A percentile compares a stretch with the other conserved stretches of the same genome.
These are phyloP conservation scores for Micrasema longulum DNA, from an alignment of 1,140 invertebrate genomes.

Conservation along the genomic window DNA sequence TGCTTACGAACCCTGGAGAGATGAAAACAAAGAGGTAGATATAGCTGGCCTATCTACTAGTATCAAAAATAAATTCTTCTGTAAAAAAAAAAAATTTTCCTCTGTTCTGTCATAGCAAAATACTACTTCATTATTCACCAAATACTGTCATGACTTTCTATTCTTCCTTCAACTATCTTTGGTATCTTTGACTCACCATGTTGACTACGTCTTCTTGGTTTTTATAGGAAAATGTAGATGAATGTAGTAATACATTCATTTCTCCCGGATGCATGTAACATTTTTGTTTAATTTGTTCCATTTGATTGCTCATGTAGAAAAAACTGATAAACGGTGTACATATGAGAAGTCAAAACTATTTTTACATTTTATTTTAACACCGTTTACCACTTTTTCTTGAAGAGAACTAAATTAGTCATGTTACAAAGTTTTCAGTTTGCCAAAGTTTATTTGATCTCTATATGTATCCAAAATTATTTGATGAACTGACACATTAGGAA, in stretches of 20 bases:
- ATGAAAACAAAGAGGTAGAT: constrained; percentile 75
- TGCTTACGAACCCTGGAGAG: constrained; percentile 88
- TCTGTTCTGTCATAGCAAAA: constrained; percentile 23
- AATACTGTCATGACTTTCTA: constrained; percentile 31
- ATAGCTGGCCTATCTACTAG: background rate
- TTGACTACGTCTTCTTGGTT: constrained; percentile 22
- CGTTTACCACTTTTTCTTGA: constrained; percentile 4
- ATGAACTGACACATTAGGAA: constrained; percentile 4
- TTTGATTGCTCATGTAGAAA: constrained; percentile 7
- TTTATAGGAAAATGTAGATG: constrained; percentile 21
- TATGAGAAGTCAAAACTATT: background rate
- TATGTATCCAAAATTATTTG: constrained; percentile 1
- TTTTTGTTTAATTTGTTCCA: constrained; percentile 1
- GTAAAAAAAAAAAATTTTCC: constrained; percentile 26
- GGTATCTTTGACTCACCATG: constrained; percentile 16
- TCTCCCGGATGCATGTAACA: constrained; percentile 18
- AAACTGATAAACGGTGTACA: constrained; percentile 10
- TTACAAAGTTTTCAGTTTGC: constrained; percentile 12
- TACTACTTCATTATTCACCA: constrained; percentile 25
- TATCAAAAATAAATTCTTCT: constrained; percentile 22
- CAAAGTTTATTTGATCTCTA: background rate
- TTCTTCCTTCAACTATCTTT: constrained; percentile 20
- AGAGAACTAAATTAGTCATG: constrained; percentile 7
- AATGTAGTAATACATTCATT: constrained; percentile 16
- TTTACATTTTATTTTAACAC: background rate